phyloP scores from a whole-genome alignment of 37 sponge, comb jelly and placozoan genomes.

The Spongilla lacustris region DNA sequence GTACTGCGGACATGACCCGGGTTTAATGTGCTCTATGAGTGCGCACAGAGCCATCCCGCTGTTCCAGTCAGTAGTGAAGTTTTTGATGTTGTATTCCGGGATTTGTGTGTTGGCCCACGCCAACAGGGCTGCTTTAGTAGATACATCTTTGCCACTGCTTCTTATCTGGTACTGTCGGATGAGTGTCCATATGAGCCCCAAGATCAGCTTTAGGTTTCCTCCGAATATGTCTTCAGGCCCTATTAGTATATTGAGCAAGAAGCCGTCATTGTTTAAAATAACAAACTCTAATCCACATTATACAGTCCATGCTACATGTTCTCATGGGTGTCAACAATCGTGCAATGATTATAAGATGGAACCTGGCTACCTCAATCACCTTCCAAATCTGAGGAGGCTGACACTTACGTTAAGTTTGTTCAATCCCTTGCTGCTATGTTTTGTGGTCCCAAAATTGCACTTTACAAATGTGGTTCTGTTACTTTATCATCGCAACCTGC shows the following conservation, averaged over 20 bases:
- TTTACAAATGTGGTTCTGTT: no score
- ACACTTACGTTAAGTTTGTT: no score
- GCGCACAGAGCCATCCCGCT: conserved; percentile 84
- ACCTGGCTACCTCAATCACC: no score
- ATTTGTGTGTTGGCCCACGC: conserved; percentile 85
- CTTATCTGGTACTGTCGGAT: conserved; percentile 89
- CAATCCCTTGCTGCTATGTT: no score
- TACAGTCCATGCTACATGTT: no score
- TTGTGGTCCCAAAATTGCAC: no score
- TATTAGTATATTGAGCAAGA: conserved; percentile 4
- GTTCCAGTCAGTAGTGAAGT: conserved; percentile 96
- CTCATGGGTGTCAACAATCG: no score
- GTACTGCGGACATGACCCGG: conserved; percentile 85
- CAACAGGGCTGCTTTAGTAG: conserved; percentile 86
- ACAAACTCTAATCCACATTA: no score
- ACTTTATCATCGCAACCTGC: no score
- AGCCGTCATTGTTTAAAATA: neutral
- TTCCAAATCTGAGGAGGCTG: no score
- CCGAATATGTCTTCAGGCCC: conserved; percentile 87
- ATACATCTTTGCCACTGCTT: conserved; percentile 65
- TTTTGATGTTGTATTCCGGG: conserved; percentile 67
- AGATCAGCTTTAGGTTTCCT: conserved; percentile 90
- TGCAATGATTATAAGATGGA: no score
- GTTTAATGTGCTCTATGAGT: conserved; percentile 76
- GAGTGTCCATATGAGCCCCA: conserved; percentile 94